A percentile compares a stretch with the other conserved stretches of the same genome.
Evolutionary conservation across 2,113 vertebrate genomes (phyloP).

Genomic region (Ceratotherium simum): DNA sequence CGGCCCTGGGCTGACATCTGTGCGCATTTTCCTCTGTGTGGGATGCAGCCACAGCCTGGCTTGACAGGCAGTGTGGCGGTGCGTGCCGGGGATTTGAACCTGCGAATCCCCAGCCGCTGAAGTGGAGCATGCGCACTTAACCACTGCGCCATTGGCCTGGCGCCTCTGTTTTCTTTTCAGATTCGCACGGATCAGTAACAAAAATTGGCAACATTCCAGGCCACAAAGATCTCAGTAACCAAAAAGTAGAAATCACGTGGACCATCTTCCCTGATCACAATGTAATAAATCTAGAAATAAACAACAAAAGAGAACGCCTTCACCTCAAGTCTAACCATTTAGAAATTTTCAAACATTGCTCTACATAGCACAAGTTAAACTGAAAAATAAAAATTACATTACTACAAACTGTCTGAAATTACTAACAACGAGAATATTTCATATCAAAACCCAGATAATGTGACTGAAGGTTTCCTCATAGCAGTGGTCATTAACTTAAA

Average conservation of each 20-base stretch:
- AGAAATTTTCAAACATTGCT: neutral
- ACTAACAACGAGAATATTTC: neutral
- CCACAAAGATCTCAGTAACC: neutral
- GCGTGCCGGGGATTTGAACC: too few relatives aligned
- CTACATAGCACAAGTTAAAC: neutral
- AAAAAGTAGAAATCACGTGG: neutral
- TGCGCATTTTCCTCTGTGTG: too few relatives aligned
- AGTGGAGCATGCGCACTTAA: too few relatives aligned
- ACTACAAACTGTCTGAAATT: slow-evolving; percentile 4
- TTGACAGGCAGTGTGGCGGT: too few relatives aligned
- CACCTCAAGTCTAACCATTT: neutral
- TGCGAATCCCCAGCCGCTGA: too few relatives aligned
- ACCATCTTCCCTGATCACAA: neutral
- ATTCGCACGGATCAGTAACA: neutral
- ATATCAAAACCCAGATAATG: neutral
- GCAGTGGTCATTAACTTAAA: neutral
- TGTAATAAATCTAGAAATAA: neutral
- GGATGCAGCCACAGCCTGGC: too few relatives aligned
- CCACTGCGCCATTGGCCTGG: too few relatives aligned
- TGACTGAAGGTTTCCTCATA: neutral
- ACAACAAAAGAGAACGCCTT: neutral
- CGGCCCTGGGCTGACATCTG: too few relatives aligned
- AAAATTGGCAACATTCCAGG: neutral
- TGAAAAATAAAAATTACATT: neutral
- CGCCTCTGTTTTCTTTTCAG: slow-evolving; percentile 1